Base-by-base conservation (phyloP, 1,140 invertebrate genomes). In the Drosophila ogumai region DNA sequence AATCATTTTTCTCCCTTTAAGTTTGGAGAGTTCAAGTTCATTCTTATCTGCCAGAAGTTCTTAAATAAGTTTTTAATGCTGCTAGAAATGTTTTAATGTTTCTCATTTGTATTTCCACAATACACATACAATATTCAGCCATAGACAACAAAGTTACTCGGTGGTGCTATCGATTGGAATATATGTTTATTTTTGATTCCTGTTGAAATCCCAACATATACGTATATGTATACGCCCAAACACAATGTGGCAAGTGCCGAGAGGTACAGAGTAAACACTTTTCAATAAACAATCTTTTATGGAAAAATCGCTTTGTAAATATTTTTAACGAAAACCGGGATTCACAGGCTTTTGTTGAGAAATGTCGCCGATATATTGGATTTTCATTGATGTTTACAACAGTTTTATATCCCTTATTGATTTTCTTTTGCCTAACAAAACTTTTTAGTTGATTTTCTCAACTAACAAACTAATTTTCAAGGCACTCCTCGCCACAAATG, bases 181-280 rank as follows among this genome's bases (percentile, higher is more conserved):
- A 56, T 49, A 50, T 55, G 43, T 75, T 44, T 75, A 52, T 56
- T 65, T 49, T 57, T 17, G 15, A 49, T 50, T 74, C 44, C 38
- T 56, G 19, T 49, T 44, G 41, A 65, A 75, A 44, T 66, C 40
- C 19, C 32, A 25, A 38, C 19, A 38, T 38, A 38, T 54, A 54
- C 13, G 0, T 7, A 17, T 9, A 38, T 3, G 19, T 15, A 15
- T 31, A 10, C 28, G 13, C 25, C 50, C 65, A 69, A 69, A 69
- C 67, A 68, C 67, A 71, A 55, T 55, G 43, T 71, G 68, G 68
- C 66, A 58, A 72, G 68, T 72, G 68, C 44, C 25, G 66, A 72
- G 54, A 41, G 52, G 66, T 31, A 72, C 43, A 72, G 50, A n/a
- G 66, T 71, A 72, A 71, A 71, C 68, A 72, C 17, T 28, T 41